phyloP scores from a whole-genome alignment of 2,113 vertebrate genomes.

The Haliaeetus leucogaster region DNA sequence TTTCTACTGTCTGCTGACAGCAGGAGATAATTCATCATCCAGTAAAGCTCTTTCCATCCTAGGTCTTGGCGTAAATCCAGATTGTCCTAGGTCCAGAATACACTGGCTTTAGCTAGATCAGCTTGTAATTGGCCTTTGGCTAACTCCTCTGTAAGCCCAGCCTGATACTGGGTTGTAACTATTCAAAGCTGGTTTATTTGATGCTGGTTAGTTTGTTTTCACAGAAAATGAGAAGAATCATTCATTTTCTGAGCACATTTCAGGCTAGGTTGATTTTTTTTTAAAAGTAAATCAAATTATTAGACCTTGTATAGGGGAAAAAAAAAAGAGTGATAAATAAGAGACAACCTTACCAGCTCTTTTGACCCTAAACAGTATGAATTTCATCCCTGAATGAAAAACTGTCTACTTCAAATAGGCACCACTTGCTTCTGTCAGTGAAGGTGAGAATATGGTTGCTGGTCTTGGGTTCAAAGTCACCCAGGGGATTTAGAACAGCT shows the following conservation, averaged over 20 bases:
- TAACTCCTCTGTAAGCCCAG: conserved; percentile 37
- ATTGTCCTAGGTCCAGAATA: conserved; percentile 56
- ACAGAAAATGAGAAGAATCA: neutral
- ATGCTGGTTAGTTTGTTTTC: neutral
- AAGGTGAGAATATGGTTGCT: neutral
- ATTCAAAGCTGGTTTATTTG: neutral
- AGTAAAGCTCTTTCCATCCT: conserved; percentile 61
- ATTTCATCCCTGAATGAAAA: neutral
- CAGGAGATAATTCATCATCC: conserved; percentile 57
- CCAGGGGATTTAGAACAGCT: neutral
- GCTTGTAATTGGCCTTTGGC: conserved; percentile 62
- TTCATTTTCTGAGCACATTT: neutral
- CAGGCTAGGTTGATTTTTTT: neutral
- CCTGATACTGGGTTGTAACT: conserved; percentile 1
- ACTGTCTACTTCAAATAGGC: neutral
- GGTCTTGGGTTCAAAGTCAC: neutral
- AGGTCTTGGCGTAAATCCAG: conserved; percentile 50
- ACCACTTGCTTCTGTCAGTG: neutral
- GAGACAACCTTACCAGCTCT: neutral
- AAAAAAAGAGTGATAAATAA: neutral
- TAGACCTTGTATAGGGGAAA: neutral
- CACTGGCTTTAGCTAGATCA: conserved; percentile 57
- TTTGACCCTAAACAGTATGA: neutral
- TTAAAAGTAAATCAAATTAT: neutral
- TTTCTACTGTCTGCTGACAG: conserved; percentile 21